Evolutionary conservation across 92 coral and sea anemone species (phyloP).

Genomic region (Meandrina meandrites): DNA sequence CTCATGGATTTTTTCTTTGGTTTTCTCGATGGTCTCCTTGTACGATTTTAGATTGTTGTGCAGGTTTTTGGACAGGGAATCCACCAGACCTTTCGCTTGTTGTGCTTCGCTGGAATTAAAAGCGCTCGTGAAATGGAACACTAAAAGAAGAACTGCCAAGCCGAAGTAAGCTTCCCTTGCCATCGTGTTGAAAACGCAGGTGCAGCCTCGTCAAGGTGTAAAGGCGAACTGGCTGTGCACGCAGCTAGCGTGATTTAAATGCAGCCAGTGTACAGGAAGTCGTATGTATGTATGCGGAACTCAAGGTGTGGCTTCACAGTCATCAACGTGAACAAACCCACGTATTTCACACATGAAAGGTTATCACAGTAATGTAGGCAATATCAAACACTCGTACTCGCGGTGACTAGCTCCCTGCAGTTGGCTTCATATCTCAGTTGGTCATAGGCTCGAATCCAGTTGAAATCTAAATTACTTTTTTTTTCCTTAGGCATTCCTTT

Average conservation of each 20-base stretch:
- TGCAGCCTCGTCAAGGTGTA: background rate
- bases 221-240: background rate
- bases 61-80: conserved; percentile 50
- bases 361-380: too few species aligned
- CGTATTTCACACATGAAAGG: too few species aligned
- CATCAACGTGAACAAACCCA: background rate
- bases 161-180: background rate
- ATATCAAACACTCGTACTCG: too few species aligned
- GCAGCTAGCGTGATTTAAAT: background rate
- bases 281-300: background rate
- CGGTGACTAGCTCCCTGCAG: too few species aligned
- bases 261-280: background rate
- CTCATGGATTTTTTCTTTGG: conserved; percentile 29
- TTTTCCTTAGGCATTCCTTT: too few species aligned
- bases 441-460: too few species aligned
- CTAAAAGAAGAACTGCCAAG: background rate
- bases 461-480: too few species aligned
- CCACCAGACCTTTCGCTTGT: conserved; percentile 32
- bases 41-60: conserved; percentile 34
- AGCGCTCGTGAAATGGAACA: background rate
- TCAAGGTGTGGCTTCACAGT: background rate
- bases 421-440: too few species aligned
- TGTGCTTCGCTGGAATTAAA: conserved; percentile 18
- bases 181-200: background rate
- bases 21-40: conserved; percentile 24